Percentiles rank a stretch among this genome's conserved stretches.
Evolutionary conservation across 2,797 vertebrate genomes (phyloP).

Genomic region (Rallus crepitans): DNA sequence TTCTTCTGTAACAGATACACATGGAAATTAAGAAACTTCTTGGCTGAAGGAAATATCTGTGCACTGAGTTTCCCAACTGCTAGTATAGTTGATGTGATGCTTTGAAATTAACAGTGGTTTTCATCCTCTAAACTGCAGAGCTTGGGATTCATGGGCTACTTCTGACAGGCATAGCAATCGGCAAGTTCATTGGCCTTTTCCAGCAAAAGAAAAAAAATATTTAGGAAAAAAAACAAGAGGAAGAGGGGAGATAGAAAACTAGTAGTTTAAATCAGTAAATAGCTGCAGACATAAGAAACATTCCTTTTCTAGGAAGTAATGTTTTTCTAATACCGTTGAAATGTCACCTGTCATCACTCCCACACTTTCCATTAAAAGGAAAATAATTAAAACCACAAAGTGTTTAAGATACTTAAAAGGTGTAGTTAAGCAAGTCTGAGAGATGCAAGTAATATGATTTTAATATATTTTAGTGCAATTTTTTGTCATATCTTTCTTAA

Average conservation of each 20-base stretch:
- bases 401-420: neutral
- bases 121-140: neutral
- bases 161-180: neutral
- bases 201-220: neutral
- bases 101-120: neutral
- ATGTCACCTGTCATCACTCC: neutral
- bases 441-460: neutral
- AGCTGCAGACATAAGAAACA: neutral
- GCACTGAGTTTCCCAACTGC: neutral
- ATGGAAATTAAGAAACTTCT: neutral
- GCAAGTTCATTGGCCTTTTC: neutral
- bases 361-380: neutral
- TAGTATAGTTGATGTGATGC: neutral
- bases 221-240: neutral
- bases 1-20: neutral
- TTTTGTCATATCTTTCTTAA: neutral
- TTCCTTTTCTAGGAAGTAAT: neutral
- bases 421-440: neutral
- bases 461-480: neutral
- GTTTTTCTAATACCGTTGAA: neutral
- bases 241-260: neutral
- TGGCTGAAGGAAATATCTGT: neutral
- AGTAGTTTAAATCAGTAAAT: neutral
- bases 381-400: neutral
- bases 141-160: neutral